Conservation (phyloP, 2,888 invertebrate genomes). For the Coenonympha arcania region DNA sequence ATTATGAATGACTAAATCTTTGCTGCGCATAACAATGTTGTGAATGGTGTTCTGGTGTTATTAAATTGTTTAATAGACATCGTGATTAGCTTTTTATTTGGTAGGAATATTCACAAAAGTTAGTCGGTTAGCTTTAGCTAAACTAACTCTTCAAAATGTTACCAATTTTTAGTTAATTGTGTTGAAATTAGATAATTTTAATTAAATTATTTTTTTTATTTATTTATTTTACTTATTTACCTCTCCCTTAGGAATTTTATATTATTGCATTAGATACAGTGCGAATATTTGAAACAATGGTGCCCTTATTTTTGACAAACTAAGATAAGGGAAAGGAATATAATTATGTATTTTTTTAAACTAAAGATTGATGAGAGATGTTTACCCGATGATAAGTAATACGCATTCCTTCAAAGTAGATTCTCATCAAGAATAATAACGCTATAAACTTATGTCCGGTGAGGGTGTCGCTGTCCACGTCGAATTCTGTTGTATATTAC, state of each 20-base stretch:
- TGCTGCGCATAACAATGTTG: slow-evolving; percentile 48
- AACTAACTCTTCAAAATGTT: slow-evolving; percentile 22
- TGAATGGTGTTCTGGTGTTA: slow-evolving; percentile 54
- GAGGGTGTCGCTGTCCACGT: too few species aligned
- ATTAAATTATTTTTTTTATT: slow-evolving; percentile 18
- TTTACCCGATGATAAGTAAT: too few species aligned
- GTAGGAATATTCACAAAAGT: slow-evolving; percentile 25
- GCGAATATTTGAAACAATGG: too few species aligned
- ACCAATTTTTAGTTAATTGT: slow-evolving; percentile 26
- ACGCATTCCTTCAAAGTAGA: too few species aligned
- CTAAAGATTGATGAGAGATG: too few species aligned
- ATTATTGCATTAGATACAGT: too few species aligned
- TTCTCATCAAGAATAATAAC: too few species aligned
- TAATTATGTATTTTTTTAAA: too few species aligned
- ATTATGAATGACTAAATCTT: slow-evolving; percentile 39
- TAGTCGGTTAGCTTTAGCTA: slow-evolving; percentile 6
- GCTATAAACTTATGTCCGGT: too few species aligned
- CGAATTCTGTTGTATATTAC: too few species aligned
- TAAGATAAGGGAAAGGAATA: too few species aligned
- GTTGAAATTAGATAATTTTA: slow-evolving; percentile 22
- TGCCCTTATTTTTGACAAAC: too few species aligned
- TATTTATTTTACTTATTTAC: slow-evolving; percentile 14
- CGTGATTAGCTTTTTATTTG: slow-evolving; percentile 48
- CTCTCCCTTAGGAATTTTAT: neutral
- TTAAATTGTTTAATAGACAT: slow-evolving; percentile 64